These are phyloP conservation scores for Todiramphus saurophagus DNA, from an alignment of 2,113 vertebrate genomes.

Conservation along the genomic window DNA sequence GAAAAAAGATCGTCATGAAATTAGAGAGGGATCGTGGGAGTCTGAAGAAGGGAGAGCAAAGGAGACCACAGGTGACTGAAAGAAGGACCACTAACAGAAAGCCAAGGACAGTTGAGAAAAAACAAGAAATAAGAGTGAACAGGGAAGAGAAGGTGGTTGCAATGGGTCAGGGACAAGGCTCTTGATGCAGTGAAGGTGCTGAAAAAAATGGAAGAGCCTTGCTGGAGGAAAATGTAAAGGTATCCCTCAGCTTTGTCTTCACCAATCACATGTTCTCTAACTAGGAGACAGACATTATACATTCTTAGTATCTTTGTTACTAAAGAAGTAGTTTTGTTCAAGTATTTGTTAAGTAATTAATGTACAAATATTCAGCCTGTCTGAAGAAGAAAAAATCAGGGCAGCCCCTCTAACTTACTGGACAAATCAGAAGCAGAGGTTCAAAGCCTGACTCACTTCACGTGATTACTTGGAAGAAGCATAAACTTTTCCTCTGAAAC, in stretches of 20 bases:
- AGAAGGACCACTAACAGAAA: neutral
- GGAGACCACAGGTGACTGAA: neutral
- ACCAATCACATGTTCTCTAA: neutral
- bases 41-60: neutral
- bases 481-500: neutral
- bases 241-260: neutral
- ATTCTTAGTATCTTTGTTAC: neutral
- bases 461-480: neutral
- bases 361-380: neutral
- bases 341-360: neutral
- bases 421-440: neutral
- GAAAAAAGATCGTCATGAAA: neutral
- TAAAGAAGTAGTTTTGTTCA: neutral
- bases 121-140: neutral
- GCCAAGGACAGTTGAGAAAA: neutral
- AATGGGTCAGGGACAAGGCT: neutral
- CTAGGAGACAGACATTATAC: neutral
- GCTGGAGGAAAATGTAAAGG: neutral
- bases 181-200: neutral
- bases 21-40: neutral
- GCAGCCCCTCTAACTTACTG: neutral
- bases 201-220: neutral
- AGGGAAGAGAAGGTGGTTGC: neutral
- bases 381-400: neutral
- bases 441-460: neutral